These are phyloP conservation scores for Colaptes auratus DNA, from an alignment of 2,113 vertebrate genomes.

Conservation along the genomic window DNA sequence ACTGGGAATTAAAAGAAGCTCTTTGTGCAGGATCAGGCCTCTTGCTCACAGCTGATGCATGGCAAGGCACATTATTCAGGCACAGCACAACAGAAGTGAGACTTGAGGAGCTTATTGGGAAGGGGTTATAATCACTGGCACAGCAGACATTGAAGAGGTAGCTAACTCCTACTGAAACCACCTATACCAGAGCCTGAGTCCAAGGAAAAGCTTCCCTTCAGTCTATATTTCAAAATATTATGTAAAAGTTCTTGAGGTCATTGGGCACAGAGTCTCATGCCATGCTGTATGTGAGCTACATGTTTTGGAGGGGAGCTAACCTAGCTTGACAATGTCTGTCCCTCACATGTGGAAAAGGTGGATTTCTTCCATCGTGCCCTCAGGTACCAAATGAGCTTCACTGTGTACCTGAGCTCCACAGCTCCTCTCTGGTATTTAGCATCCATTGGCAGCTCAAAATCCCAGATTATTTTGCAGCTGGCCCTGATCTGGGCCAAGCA, in stretches of 20 bases:
- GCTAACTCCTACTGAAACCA: background rate
- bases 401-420: background rate
- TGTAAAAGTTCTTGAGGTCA: background rate
- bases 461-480: background rate
- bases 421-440: background rate
- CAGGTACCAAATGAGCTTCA: background rate
- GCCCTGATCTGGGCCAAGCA: background rate
- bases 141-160: accelerated
- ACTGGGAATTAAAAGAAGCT: background rate
- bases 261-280: background rate
- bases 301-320: background rate
- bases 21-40: conserved; percentile 16
- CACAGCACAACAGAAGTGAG: background rate
- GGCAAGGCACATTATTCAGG: background rate
- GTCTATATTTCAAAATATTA: background rate
- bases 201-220: background rate
- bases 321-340: background rate
- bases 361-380: accelerated
- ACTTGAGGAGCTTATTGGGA: background rate
- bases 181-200: background rate
- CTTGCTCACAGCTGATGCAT: background rate
- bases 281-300: background rate
- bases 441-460: background rate
- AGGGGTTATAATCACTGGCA: background rate
- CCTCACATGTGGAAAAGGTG: accelerated